Base-by-base conservation (phyloP, 2,113 vertebrate genomes). In the Microcebus murinus region DNA sequence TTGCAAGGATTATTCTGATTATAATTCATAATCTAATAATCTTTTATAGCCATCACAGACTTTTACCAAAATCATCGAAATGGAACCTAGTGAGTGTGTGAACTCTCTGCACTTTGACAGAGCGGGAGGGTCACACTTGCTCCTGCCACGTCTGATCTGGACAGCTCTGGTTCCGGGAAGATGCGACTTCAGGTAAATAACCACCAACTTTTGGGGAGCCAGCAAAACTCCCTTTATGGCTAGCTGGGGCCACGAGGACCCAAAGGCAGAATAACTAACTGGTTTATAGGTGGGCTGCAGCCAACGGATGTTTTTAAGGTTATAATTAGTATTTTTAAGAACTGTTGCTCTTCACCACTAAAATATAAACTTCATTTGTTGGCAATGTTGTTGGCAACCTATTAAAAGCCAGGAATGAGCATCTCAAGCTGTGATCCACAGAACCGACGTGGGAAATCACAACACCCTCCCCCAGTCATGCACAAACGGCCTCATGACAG, bases 401-500 rank as follows among this genome's bases (percentile, higher is more conserved):
- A 3, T 3, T 9, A 36, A 79, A 77, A 84, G 70, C 81, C 71
- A 67, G 36, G 57, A 25, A 13, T 42, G 65, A 10, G n/a, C 1
- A 10, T 39, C 31, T 39, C 68, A 65, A 6, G n/a, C 48, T 45
- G 45, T 6, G 36, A 21, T 17, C 73, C 4, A 4, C 14, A 21
- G 45, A 83, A 73, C 42, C 63, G 13, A 4, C 0, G 3, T 3
- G 86, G 77, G 67, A 65, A 36, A 36, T 61, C 73, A 18, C 39
- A 14, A 34, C 2, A 17, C 34, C 12, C 23, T 73, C 61, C 12
- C 61, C 50, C 2, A 0, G 20, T 15, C 48, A 6, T 1, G 50
- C 15, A 27, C 2, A 2, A 27, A 34, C 21, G 70, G 5, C 29
- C 52, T 34, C 11, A 7, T 1, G 1, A 9, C 8, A 59, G 50